These are phyloP conservation scores for Platanista minor DNA, from an alignment of 2,113 vertebrate species.

Conservation along the genomic window DNA sequence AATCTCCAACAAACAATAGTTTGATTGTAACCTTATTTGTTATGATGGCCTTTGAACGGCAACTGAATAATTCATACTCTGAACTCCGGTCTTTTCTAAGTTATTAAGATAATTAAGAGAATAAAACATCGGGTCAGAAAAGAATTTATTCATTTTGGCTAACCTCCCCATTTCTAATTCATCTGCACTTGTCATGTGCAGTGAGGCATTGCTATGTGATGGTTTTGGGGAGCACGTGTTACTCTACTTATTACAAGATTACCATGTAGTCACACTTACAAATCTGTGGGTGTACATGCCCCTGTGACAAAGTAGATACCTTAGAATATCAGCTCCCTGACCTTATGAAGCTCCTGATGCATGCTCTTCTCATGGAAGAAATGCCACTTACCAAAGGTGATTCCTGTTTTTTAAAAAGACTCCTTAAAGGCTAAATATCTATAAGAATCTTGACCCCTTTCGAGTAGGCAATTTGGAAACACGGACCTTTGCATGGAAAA, in stretches of 20 bases:
- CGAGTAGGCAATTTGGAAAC: neutral
- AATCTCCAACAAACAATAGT: neutral
- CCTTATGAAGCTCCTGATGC: neutral
- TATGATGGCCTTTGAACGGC: neutral
- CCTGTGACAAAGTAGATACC: neutral
- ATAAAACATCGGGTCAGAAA: neutral
- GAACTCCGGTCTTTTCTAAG: neutral
- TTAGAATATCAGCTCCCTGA: neutral
- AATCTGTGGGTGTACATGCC: neutral
- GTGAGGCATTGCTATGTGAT: neutral
- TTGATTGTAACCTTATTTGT: conserved; percentile 12
- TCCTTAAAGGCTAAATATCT: neutral
- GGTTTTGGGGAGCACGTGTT: neutral
- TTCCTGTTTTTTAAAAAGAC: neutral
- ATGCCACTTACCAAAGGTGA: neutral
- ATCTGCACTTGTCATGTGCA: neutral
- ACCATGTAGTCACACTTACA: neutral
- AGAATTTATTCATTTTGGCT: neutral
- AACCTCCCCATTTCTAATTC: neutral
- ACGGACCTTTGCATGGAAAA: neutral
- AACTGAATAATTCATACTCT: neutral
- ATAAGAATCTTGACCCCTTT: neutral
- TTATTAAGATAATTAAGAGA: neutral
- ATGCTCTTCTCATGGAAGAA: neutral
- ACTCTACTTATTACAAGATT: neutral